Evolutionary conservation across 2,113 vertebrate genomes (phyloP), one percentile per base, ranked within the genome.

Genomic region (Caranx melampygus): DNA sequence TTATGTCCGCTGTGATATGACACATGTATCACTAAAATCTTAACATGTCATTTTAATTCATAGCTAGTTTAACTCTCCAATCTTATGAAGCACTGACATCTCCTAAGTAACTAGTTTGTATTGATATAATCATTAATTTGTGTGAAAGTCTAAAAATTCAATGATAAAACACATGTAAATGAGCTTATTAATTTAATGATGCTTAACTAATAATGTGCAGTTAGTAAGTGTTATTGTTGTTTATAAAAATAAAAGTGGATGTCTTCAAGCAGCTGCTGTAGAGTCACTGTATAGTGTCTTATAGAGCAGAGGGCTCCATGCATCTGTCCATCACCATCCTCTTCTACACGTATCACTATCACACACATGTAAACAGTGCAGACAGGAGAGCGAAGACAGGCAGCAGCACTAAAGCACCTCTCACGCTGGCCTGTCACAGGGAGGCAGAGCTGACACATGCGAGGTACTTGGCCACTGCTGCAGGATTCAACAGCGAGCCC

Each of bases 401-500:
- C 63, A 26, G 6, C 47, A 54, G 11, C 78, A 60, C 55, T 66
- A 61, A 20, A 75, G 61, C 75, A 37, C 37, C 79, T 84, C 61
- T 78, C 77, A 78, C 65, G 73, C 45, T 31, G 61, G 34, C 20
- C 70, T 73, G 76, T 81, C 54, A 84, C 62, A 80, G 6, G 9
- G 57, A 83, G 74, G 21, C 59, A 72, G 77, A 78, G 72, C 71
- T 61, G 76, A 83, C 79, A 88, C 54, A 54, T 54, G 59, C 75
- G 33, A 61, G 80, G 61, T 21, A 69, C 58, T 79, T 84, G 85
- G 85, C 76, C 60, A 65, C 72, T 49, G 65, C 81, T 66, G 82
- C 73, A 62, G 82, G 68, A 76, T 71, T 79, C 75, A 55, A 57
- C 58, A 81, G 51, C 34, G 11, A 71, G 60, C 55, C 79, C 68